phyloP scores from a whole-genome alignment of 2,113 vertebrate species.

The Piliocolobus tephrosceles region DNA sequence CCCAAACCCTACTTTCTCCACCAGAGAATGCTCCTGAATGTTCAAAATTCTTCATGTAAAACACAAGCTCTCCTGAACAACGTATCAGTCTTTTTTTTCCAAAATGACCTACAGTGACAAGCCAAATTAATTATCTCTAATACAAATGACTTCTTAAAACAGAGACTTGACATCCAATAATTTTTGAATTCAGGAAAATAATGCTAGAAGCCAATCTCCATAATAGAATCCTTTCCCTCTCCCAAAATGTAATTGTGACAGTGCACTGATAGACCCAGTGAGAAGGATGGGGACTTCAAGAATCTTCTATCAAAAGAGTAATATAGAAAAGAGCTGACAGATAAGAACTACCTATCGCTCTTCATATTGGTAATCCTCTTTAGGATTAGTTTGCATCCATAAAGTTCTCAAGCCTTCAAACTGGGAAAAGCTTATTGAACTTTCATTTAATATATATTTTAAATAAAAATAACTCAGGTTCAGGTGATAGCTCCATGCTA shows the following conservation, averaged over 20 bases:
- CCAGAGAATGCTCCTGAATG: background rate
- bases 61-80: background rate
- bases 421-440: background rate
- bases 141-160: conserved; percentile 39
- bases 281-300: background rate
- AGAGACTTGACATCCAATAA: background rate
- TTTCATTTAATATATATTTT: conserved; percentile 54
- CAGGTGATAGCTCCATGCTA: background rate
- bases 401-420: conserved; percentile 54
- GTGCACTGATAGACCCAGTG: background rate
- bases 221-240: background rate
- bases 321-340: conserved; percentile 25
- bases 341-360: background rate
- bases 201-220: background rate
- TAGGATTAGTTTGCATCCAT: background rate
- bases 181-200: conserved; percentile 4
- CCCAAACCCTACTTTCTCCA: background rate
- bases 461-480: conserved; percentile 50
- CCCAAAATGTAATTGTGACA: background rate
- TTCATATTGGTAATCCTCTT: conserved; percentile 37
- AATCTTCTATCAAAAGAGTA: conserved; percentile 32
- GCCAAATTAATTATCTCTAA: conserved; percentile 19
- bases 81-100: background rate
- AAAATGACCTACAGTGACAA: conserved; percentile 9
- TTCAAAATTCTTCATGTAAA: background rate